Conservation (phyloP, 2,888 invertebrate species). For the Nemotelus pantherinus region DNA sequence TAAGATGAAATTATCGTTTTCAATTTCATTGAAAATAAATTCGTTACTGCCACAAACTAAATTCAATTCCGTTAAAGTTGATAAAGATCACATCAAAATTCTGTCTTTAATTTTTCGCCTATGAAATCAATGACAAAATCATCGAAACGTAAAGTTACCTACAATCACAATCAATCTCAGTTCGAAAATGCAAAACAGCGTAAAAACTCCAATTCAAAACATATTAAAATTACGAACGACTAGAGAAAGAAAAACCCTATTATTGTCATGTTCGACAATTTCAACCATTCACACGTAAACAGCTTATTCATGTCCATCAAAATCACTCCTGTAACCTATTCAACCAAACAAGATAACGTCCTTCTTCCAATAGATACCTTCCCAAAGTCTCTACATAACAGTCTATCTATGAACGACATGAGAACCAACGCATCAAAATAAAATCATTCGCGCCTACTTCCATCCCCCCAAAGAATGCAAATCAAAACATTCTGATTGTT, state of each 20-base stretch:
- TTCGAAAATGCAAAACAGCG: conserved; percentile 43
- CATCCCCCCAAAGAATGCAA: conserved; percentile 41
- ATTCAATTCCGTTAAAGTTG: conserved; percentile 29
- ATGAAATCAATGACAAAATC: conserved; percentile 35
- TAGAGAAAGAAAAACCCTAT: conserved; percentile 12
- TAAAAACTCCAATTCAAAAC: conserved; percentile 43
- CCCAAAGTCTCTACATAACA: background rate
- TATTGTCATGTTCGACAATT: conserved; percentile 18
- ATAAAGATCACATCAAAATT: conserved; percentile 20
- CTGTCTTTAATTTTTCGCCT: background rate
- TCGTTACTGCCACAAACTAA: no score
- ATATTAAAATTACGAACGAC: background rate
- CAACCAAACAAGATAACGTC: conserved; percentile 48
- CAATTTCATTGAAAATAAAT: no score
- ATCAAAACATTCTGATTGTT: conserved; percentile 49
- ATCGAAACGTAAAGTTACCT: conserved; percentile 26
- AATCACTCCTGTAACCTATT: conserved; percentile 43
- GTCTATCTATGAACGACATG: background rate
- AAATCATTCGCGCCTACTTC: background rate
- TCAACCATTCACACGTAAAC: conserved; percentile 11
- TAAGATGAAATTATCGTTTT: no score
- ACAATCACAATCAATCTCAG: background rate
- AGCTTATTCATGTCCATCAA: conserved; percentile 46
- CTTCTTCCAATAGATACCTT: background rate
- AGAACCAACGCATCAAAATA: background rate